Base-by-base conservation (phyloP, 2,113 vertebrate genomes). In the Cercopithecus mona region DNA sequence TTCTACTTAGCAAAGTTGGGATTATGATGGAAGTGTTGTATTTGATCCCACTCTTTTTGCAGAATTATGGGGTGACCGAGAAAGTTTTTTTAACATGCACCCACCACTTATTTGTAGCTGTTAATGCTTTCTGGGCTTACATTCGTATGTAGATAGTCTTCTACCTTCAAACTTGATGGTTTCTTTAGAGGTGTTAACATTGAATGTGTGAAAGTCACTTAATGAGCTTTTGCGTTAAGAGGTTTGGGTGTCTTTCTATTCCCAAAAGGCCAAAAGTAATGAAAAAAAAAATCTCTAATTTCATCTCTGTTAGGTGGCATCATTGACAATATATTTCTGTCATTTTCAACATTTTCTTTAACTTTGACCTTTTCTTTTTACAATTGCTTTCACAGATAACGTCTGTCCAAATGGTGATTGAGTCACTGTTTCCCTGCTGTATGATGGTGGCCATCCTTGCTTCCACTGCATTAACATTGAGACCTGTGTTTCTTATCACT, bases 231-330 rank as follows among this genome's bases (percentile, higher is more conserved):
- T 45, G 38, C 55, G 20, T 88, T 93, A 87, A 57, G 88, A 85
- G 72, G 17, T 59, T 52, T 97, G 68, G 83, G 23, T 78, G 66
- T 83, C 16, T 95, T 97, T 92, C 55, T 70, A 32, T 52, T 91
- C n/a, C 76, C 13, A 35, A 88, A 86, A 90, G 61, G 23, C 9
- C 70, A 84, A 91, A 85, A 75, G 45, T 66, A 72, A 76, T 88
- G 59, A 90, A 95, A 61, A 64, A 70, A 76, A 94, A 86, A 96
- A 90, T 85, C 23, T 20, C 45, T 22, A 48, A 68, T 70, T 48
- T 48, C 0, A 81, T 12, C 50, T 6, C 20, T 81, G 94, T 91
- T 45, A 32, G 50, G 9, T 82, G 50, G 20, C 59, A 23, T 57
- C 27, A 38, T 80, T 22, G 30, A 66, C 45, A 35, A 25, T 83